Conservation (phyloP, 2,797 vertebrate species). For the Parotocinclus haroldoi region DNA sequence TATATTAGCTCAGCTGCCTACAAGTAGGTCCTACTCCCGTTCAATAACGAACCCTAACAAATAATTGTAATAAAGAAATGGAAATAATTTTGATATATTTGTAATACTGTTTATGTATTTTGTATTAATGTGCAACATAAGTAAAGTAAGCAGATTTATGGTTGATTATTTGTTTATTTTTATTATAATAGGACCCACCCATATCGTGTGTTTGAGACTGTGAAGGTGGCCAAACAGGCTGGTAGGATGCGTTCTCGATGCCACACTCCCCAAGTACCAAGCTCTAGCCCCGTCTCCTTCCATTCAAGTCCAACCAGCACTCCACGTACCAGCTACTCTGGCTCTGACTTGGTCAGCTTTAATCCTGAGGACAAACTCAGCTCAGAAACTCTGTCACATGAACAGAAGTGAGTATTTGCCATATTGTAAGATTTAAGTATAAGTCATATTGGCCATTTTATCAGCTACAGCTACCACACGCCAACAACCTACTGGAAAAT, state of each 20-base stretch:
- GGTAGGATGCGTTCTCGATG: constrained; percentile 70
- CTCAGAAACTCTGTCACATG: constrained; percentile 49
- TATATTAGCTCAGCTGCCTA: too few relatives aligned
- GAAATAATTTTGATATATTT: too few relatives aligned
- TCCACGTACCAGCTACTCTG: constrained; percentile 67
- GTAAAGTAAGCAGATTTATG: too few relatives aligned
- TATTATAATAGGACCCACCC: constrained; percentile 65
- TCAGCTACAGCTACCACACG: not conserved
- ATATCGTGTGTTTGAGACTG: constrained; percentile 80
- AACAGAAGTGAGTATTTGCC: constrained; percentile 36
- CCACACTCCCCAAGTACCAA: constrained; percentile 66
- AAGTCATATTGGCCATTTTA: not conserved
- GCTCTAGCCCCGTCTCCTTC: constrained; percentile 66
- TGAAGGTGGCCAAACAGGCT: constrained; percentile 75
- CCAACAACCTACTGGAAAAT: too few relatives aligned
- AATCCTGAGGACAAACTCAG: constrained; percentile 64
- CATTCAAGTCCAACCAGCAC: constrained; percentile 73
- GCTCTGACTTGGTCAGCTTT: constrained; percentile 65
- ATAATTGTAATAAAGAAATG: too few relatives aligned
- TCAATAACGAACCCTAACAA: too few relatives aligned
- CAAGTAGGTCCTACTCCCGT: too few relatives aligned
- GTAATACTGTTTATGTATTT: too few relatives aligned
- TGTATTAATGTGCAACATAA: too few relatives aligned
- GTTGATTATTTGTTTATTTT: too few relatives aligned
- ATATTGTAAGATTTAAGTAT: not conserved